phyloP scores from a whole-genome alignment of 2,113 vertebrate genomes.

The zebrafish (Danio rerio) region GRCz12tu NC_133190.1:19230501-19231000 shows the following conservation, averaged over 20 bases:
- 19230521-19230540: too few species aligned
- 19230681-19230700: not conserved
- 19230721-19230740: not conserved
- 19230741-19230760: constrained; percentile 32
- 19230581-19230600: not conserved
- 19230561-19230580: not conserved
- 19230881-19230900: not conserved
- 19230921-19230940: not conserved
- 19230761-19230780: not conserved
- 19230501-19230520: too few species aligned
- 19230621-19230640: too few species aligned
- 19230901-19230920: constrained; percentile 2
- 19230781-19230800: constrained; percentile 24
- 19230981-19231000: not conserved
- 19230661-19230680: not conserved
- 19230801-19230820: constrained; percentile 9
- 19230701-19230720: constrained; percentile 11
- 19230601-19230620: not conserved
- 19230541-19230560: not conserved
- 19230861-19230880: constrained; percentile 30
- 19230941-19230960: constrained; percentile 5
- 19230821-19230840: constrained; percentile 9
- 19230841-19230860: constrained; percentile 23
- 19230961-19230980: not conserved
- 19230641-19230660: not conserved